Conservation (phyloP, 1,140 invertebrate genomes). For the Brachionus sp. region DNA sequence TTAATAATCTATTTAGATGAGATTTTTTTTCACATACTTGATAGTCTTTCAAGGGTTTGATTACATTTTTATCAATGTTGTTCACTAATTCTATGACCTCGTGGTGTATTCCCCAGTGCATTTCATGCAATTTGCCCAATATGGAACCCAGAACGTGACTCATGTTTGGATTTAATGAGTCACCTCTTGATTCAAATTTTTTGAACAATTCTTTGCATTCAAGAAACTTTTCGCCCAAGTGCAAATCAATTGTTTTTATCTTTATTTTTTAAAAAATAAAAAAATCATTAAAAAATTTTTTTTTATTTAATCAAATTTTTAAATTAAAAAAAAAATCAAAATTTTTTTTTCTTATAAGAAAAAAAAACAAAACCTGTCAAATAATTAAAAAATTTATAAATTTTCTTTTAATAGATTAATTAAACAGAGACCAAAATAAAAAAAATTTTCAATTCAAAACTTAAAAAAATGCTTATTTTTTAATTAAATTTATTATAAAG, state of each 20-base stretch:
- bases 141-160: conserved; percentile 1
- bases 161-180: not conserved
- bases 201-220: conserved; percentile 38
- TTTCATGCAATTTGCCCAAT: conserved; percentile 8
- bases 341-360: too few species aligned
- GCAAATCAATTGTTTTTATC: conserved; percentile 17
- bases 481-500: too few species aligned
- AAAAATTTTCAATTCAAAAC: too few species aligned
- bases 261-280: not conserved
- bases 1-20: not conserved
- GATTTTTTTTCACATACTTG: not conserved
- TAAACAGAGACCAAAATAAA: too few species aligned
- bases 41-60: conserved; percentile 15
- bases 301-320: not conserved
- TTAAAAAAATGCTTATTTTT: too few species aligned
- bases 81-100: not conserved
- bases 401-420: too few species aligned
- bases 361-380: too few species aligned
- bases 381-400: too few species aligned
- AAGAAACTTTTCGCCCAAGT: conserved; percentile 11
- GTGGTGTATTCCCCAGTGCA: not conserved
- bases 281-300: too few species aligned
- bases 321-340: too few species aligned
- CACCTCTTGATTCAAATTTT: conserved; percentile 25
- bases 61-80: conserved; percentile 2